phyloP scores from a whole-genome alignment of 2,888 invertebrate genomes.

The Alcis repandata region DNA sequence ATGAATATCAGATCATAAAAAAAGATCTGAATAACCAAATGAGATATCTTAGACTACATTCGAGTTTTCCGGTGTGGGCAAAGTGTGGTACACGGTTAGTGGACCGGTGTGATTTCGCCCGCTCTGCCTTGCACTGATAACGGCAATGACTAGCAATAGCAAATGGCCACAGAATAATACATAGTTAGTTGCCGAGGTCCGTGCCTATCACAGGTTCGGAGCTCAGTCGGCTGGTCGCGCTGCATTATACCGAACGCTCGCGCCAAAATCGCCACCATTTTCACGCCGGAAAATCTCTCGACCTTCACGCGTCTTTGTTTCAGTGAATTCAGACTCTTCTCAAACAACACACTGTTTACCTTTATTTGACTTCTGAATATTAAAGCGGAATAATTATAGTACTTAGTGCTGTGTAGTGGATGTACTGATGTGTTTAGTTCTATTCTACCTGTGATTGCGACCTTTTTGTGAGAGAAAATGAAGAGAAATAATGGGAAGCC shows the following conservation, averaged over 20 bases:
- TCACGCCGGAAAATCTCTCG: slow-evolving; percentile 71
- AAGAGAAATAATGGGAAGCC: slow-evolving; percentile 78
- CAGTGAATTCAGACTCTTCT: slow-evolving; percentile 56
- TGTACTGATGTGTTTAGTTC: slow-evolving; percentile 19
- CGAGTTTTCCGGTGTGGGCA: slow-evolving; percentile 31
- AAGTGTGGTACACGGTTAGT: slow-evolving; percentile 40
- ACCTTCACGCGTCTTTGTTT: slow-evolving; percentile 74
- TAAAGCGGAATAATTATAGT: slow-evolving; percentile 40
- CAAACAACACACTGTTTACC: slow-evolving; percentile 34
- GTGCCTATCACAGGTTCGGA: slow-evolving; percentile 39
- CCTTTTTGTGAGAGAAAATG: slow-evolving; percentile 56
- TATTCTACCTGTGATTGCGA: slow-evolving; percentile 26
- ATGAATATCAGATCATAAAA: slow-evolving; percentile 5
- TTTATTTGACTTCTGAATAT: slow-evolving; percentile 44
- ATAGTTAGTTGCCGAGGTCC: slow-evolving; percentile 41
- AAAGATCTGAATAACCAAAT: slow-evolving; percentile 8
- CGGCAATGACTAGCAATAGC: slow-evolving; percentile 56
- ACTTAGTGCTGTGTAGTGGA: slow-evolving; percentile 13
- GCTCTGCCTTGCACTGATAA: slow-evolving; percentile 76
- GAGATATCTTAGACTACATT: slow-evolving; percentile 10
- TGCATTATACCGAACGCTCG: slow-evolving; percentile 55
- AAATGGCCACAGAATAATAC: slow-evolving; percentile 16
- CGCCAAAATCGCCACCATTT: slow-evolving; percentile 59
- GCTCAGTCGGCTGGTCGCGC: slow-evolving; percentile 58
- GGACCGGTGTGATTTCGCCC: slow-evolving; percentile 64